phyloP scores from a whole-genome alignment of 2,797 vertebrate species.

The Pangasius sanitwongsei region DNA sequence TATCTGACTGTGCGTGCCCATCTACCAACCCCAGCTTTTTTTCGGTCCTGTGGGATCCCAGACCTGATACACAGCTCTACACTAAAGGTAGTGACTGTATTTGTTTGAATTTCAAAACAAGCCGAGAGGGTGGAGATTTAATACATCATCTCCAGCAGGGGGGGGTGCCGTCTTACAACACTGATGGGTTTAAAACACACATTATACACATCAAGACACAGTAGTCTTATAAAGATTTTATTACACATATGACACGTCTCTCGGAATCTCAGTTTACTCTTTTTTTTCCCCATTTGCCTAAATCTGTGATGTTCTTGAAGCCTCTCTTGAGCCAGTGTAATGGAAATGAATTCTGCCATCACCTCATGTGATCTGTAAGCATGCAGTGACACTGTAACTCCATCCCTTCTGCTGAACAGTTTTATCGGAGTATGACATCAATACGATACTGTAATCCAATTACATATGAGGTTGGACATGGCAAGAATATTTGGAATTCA shows the following conservation, averaged over 20 bases:
- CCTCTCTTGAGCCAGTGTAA: not conserved
- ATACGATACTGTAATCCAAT: conserved; percentile 2
- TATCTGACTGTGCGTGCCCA: not conserved
- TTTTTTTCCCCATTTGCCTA: not conserved
- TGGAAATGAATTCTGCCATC: conserved; percentile 29
- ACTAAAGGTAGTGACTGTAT: not conserved
- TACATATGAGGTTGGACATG: conserved; percentile 26
- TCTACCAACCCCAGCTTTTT: not conserved
- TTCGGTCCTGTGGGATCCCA: too few species aligned
- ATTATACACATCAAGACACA: not conserved
- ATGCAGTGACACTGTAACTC: not conserved
- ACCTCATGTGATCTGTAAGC: conserved; percentile 22
- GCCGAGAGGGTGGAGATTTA: not conserved
- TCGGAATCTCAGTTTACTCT: not conserved
- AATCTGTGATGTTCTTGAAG: not conserved
- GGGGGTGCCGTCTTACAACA: not conserved
- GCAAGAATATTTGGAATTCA: conserved; percentile 15
- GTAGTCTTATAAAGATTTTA: not conserved
- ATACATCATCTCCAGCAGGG: not conserved
- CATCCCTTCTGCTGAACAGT: not conserved
- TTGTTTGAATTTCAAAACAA: not conserved
- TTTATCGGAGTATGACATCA: not conserved
- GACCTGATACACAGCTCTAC: not conserved
- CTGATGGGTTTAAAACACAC: not conserved
- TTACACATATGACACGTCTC: not conserved